A percentile compares a stretch with the other conserved stretches of the same genome.
These are phyloP conservation scores for Linnaemya tessellans DNA, from an alignment of 2,888 invertebrate genomes.

Conservation along the genomic window DNA sequence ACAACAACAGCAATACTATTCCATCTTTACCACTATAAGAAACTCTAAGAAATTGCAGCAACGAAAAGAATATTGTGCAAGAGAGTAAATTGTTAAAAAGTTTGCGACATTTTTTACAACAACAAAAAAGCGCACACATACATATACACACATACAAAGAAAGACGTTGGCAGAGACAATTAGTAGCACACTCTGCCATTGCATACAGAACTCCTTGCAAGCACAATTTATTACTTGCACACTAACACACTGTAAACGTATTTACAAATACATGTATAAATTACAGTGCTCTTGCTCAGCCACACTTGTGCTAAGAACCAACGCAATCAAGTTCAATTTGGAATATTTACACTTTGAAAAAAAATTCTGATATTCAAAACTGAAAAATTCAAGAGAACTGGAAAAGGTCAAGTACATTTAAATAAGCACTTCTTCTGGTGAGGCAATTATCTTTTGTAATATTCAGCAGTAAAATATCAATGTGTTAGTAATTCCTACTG, in stretches of 20 bases:
- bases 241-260: background rate
- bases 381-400: background rate
- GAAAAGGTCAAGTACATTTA: constrained; percentile 3
- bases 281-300: constrained; percentile 6
- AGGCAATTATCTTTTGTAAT: background rate
- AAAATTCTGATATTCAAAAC: constrained; percentile 10
- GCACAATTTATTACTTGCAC: constrained; percentile 28
- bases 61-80: background rate
- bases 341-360: constrained; percentile 40
- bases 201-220: constrained; percentile 28
- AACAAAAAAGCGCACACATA: background rate
- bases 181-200: constrained; percentile 43
- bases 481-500: too few species aligned
- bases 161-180: constrained; percentile 42
- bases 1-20: constrained; percentile 5
- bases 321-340: constrained; percentile 45
- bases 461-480: background rate
- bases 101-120: constrained; percentile 42
- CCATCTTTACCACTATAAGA: constrained; percentile 8
- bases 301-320: constrained; percentile 18
- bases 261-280: constrained; percentile 23
- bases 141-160: too few species aligned
- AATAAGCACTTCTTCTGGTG: background rate
- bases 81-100: constrained; percentile 30
- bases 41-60: constrained; percentile 20